Evolutionary conservation across 2,797 vertebrate species (phyloP).

Genomic region (Arctocebus calabarensis): DNA sequence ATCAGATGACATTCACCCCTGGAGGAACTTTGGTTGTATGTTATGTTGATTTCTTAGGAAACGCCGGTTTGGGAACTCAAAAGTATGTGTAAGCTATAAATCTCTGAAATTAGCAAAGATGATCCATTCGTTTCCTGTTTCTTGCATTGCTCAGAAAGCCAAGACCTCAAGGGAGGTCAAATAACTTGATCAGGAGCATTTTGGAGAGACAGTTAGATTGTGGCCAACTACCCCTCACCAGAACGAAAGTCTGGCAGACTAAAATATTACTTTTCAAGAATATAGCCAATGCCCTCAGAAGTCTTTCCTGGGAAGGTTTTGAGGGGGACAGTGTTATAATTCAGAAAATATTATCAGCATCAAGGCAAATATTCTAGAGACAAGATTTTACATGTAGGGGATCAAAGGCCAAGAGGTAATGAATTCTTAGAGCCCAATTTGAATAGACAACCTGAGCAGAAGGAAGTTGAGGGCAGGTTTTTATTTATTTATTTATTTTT

Average conservation of each 20-base stretch:
- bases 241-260: background rate
- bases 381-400: background rate
- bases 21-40: background rate
- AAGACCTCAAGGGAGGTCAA: background rate
- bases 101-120: background rate
- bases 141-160: background rate
- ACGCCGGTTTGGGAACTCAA: background rate
- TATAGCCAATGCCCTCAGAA: rapidly evolving
- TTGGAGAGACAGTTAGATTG: background rate
- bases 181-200: background rate
- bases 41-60: background rate
- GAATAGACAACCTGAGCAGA: background rate
- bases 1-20: background rate
- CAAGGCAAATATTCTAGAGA: background rate
- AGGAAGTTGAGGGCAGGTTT: background rate
- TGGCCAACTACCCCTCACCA: background rate
- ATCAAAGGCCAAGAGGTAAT: background rate
- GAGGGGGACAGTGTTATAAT: background rate
- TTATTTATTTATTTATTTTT: too few relatives aligned
- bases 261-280: background rate
- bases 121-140: background rate
- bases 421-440: background rate
- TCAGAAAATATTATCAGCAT: background rate
- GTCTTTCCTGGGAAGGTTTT: background rate
- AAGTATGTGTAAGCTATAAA: background rate